Evolutionary conservation across 2,888 invertebrate species (phyloP).

Genomic region (Eupelmus urozonus): DNA sequence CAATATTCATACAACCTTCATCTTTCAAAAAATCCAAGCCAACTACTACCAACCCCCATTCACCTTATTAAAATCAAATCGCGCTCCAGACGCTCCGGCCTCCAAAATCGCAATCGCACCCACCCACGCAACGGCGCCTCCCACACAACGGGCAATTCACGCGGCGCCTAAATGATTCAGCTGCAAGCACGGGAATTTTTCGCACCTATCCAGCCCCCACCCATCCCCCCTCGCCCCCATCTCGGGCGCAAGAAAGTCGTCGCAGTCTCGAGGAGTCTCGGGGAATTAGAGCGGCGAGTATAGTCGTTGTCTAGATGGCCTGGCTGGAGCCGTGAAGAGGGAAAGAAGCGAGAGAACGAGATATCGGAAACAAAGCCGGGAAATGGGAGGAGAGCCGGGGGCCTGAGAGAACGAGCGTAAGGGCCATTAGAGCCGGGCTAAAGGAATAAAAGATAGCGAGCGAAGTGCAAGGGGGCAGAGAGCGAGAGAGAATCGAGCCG

Average conservation of each 20-base stretch:
- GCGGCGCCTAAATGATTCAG: constrained; percentile 28
- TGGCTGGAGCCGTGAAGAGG: too few relatives aligned
- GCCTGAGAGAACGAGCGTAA: constrained; percentile 41
- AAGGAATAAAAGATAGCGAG: constrained; percentile 13
- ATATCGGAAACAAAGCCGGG: constrained; percentile 55
- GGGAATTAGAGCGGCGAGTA: constrained; percentile 18
- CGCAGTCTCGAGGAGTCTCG: constrained; percentile 13
- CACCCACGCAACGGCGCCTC: neutral
- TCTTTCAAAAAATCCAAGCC: too few relatives aligned
- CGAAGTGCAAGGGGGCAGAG: neutral
- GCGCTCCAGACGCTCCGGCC: too few relatives aligned
- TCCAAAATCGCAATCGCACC: too few relatives aligned
- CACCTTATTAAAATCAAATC: too few relatives aligned
- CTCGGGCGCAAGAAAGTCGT: neutral
- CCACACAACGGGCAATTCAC: neutral
- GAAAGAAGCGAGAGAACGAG: neutral
- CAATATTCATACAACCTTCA: too few relatives aligned
- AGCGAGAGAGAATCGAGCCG: neutral
- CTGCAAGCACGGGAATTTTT: constrained; percentile 27
- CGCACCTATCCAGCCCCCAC: too few relatives aligned
- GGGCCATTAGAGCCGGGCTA: constrained; percentile 43
- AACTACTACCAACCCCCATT: too few relatives aligned
- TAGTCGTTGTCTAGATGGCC: constrained; percentile 28
- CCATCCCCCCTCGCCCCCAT: too few relatives aligned
- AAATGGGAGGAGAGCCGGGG: constrained; percentile 34